These are phyloP conservation scores for Cyclura pinguis DNA, from an alignment of 2,797 vertebrate species.

Conservation along the genomic window DNA sequence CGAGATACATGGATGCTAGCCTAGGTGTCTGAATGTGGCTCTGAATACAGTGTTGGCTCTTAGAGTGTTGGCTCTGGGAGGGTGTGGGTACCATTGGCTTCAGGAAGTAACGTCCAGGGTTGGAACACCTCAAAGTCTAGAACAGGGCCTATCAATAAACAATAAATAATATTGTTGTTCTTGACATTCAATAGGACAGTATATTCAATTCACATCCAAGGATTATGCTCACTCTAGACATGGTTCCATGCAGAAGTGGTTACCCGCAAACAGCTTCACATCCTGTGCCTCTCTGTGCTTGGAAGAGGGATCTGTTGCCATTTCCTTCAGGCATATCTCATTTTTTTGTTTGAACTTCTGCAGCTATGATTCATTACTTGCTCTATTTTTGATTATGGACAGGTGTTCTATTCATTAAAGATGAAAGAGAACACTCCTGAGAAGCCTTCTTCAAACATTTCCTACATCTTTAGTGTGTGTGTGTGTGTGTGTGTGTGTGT, in stretches of 20 bases:
- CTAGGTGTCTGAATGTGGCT: too few relatives aligned
- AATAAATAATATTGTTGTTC: neutral
- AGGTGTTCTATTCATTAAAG: slow-evolving; percentile 2
- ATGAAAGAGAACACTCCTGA: slow-evolving; percentile 7
- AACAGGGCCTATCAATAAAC: neutral
- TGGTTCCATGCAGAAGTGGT: neutral
- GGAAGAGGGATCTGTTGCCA: neutral
- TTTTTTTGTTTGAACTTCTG: neutral
- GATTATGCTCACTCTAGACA: neutral
- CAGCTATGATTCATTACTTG: neutral
- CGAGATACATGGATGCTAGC: too few relatives aligned
- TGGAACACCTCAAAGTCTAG: neutral
- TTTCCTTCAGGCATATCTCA: neutral
- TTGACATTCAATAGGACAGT: too few relatives aligned
- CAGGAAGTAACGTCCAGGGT: neutral
- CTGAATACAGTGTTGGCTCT: too few relatives aligned
- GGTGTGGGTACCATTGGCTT: neutral
- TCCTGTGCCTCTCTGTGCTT: neutral
- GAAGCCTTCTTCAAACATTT: neutral
- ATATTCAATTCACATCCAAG: neutral
- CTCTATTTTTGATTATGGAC: neutral
- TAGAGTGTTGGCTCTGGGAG: too few relatives aligned
- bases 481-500: neutral
- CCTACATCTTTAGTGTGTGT: neutral
- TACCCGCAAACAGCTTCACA: neutral